Conservation (phyloP, 1,140 invertebrate genomes). For the Cyclina sinensis region DNA sequence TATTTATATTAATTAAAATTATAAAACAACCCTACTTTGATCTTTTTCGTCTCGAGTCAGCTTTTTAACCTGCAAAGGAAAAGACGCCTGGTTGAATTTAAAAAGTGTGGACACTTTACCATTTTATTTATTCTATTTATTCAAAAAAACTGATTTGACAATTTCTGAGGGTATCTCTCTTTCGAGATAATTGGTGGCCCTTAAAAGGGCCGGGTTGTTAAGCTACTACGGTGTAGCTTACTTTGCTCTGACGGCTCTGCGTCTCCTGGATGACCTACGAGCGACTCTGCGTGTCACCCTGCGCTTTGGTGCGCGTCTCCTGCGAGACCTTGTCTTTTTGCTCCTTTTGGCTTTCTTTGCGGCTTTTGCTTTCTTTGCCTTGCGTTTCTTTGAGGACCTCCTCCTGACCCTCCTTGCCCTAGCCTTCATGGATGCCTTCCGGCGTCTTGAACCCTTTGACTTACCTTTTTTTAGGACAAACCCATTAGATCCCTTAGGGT, state of each 20-base stretch:
- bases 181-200: conserved; percentile 42
- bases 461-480: background rate
- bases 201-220: conserved; percentile 63
- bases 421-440: background rate
- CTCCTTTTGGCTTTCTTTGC: background rate
- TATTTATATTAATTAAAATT: too few relatives aligned
- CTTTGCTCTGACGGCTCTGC: conserved; percentile 40
- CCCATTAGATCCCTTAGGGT: conserved; percentile 27
- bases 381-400: conserved; percentile 26
- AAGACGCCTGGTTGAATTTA: too few relatives aligned
- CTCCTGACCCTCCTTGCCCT: background rate
- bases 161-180: background rate
- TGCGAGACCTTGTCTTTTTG: conserved; percentile 23
- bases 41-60: too few relatives aligned
- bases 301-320: conserved; percentile 23
- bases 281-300: background rate
- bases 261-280: conserved; percentile 21
- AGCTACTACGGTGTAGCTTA: conserved; percentile 59
- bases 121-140: too few relatives aligned
- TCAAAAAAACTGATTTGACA: too few relatives aligned
- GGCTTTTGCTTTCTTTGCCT: conserved; percentile 26
- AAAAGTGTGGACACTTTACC: too few relatives aligned
- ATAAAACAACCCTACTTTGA: too few relatives aligned
- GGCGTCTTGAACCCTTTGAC: background rate
- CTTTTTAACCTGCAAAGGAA: too few relatives aligned